These are phyloP conservation scores for Nemotelus pantherinus DNA, from an alignment of 2,888 invertebrate genomes.

Conservation along the genomic window DNA sequence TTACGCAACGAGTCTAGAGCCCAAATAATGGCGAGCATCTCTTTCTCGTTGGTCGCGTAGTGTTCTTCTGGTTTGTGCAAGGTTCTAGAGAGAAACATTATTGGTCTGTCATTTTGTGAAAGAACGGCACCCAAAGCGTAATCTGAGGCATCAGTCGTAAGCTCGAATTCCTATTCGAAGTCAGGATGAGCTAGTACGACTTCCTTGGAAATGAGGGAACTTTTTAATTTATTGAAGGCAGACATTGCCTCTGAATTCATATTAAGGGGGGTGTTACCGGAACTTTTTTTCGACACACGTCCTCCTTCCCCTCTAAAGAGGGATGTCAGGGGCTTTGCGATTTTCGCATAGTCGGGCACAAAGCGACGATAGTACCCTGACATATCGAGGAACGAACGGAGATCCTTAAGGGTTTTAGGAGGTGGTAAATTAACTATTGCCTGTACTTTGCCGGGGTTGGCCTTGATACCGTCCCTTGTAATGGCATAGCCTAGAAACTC, in stretches of 20 bases:
- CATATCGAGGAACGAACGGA: too few species aligned
- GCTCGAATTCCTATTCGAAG: conserved; percentile 5
- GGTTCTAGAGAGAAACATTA: conserved; percentile 20
- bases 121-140: conserved; percentile 25
- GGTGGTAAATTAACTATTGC: too few species aligned
- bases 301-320: conserved; percentile 25
- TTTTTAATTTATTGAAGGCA: conserved; percentile 19
- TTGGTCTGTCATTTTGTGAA: conserved; percentile 21
- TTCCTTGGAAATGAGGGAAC: conserved; percentile 12
- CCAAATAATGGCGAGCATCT: conserved; percentile 39
- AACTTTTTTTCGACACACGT: conserved; percentile 18
- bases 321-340: neutral
- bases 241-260: neutral
- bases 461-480: too few species aligned
- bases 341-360: too few species aligned
- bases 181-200: neutral
- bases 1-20: conserved; percentile 19
- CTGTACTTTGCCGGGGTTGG: too few species aligned
- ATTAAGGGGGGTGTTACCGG: neutral
- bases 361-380: too few species aligned
- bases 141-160: conserved; percentile 25
- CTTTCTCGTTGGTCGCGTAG: conserved; percentile 38
- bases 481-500: too few species aligned
- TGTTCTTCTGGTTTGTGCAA: conserved; percentile 24
- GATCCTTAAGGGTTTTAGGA: too few species aligned